Conservation (phyloP, 1,140 invertebrate species). For the Nebria ingens region DNA sequence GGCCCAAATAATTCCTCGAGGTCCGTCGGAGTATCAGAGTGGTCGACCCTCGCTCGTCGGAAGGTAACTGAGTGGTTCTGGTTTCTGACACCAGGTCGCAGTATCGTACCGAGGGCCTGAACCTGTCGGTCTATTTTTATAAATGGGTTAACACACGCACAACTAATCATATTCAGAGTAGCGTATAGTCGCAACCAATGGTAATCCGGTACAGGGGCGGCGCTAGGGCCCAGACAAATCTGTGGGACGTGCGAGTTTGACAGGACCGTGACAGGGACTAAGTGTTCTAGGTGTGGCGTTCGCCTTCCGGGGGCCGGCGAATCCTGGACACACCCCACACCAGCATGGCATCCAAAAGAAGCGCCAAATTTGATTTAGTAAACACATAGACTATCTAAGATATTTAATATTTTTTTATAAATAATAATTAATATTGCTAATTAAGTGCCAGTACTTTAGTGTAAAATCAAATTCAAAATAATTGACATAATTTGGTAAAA, state of each 20-base stretch:
- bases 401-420: no score
- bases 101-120: not conserved
- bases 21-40: no score
- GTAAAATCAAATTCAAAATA: no score
- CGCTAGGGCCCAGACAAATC: constrained; percentile 30
- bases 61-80: not conserved
- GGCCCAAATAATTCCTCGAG: not conserved
- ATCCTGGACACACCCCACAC: constrained; percentile 22
- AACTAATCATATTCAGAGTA: constrained; percentile 29
- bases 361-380: constrained; percentile 32
- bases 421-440: no score
- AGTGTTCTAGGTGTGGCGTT: constrained; percentile 33
- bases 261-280: constrained; percentile 32
- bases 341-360: constrained; percentile 28
- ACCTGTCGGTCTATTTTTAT: constrained; percentile 9
- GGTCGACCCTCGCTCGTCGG: not conserved
- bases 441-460: no score
- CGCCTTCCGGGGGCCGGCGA: constrained; percentile 21
- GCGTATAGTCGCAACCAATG: constrained; percentile 26
- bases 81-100: not conserved
- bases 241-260: constrained; percentile 31
- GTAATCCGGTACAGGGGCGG: constrained; percentile 26
- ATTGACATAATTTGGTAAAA: no score
- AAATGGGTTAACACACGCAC: constrained; percentile 11
- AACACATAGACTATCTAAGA: no score